Base-by-base conservation (phyloP, 2,888 invertebrate species). In the Ectemnius lituratus region DNA sequence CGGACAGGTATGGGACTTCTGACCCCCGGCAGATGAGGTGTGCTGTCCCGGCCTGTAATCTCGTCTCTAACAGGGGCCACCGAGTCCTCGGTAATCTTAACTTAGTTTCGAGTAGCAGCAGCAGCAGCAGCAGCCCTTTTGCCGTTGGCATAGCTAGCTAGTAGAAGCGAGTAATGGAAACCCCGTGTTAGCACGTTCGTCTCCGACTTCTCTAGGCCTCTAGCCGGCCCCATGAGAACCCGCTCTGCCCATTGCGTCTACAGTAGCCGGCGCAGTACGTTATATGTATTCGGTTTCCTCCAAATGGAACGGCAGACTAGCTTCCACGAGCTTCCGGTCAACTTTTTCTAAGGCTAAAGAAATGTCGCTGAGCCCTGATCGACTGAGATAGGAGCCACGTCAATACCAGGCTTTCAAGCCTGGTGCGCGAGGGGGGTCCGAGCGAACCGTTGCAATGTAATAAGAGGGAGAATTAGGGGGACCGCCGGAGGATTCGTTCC, bases 21-120 rank as follows among this genome's bases (percentile, higher is more conserved):
- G 88, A 88, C 87, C 88, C 74, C 75, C 57, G 77, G 82, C 84
- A 88, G 88, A 88, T 88, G 88, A 88, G 88, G 81, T 86, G 37
- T 37, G 84, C 82, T 84, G 84, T 80, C 85, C 86, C 86, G 86
- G 81, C 84, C 87, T 87, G 85, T 88, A 88, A 88, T 88, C 85
- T 85, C 79, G 71, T 49, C 37, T 37, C 76, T 82, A 84, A 85
- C 82, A 83, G 81, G 74, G 82, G 80, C 80, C 84, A 82, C 81
- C 76, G 75, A 82, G 78, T 78, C 73, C 67, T 64, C 75, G 72
- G 80, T 70, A 82, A 84, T 84, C 80, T 74, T 70, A 60, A 73
- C 81, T 81, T 66, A 73, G 76, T 76, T 80, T 80, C 75, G 73
- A 76, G 61, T 60, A 37, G 37, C 62, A 68, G 67, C 68, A 28